Conservation (phyloP, 2,113 vertebrate species). For the Hippocampus comes region DNA sequence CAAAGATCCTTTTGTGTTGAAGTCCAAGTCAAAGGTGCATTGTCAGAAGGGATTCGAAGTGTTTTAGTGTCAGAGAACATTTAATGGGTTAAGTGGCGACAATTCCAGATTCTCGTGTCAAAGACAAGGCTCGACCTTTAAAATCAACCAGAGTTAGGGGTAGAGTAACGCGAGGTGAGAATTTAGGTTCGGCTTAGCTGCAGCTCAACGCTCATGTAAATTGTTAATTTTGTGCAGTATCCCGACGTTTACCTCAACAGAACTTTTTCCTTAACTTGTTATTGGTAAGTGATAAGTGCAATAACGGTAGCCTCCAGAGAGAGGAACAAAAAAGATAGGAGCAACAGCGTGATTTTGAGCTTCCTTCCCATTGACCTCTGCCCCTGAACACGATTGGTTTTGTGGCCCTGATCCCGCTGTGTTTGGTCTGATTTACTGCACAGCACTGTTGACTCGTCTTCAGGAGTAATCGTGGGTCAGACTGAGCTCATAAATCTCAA, state of each 20-base stretch:
- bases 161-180: not conserved
- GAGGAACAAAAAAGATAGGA: not conserved
- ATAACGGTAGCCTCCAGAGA: slow-evolving; percentile 2
- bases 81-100: too few relatives aligned
- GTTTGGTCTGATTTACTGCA: slow-evolving; percentile 8
- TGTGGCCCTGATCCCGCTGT: slow-evolving; percentile 1
- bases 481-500: slow-evolving; percentile 3
- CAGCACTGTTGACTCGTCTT: slow-evolving; percentile 1
- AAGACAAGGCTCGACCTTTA: not conserved
- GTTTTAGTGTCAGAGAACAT: too few relatives aligned
- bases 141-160: not conserved
- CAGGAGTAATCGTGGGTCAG: slow-evolving; percentile 11
- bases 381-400: slow-evolving; percentile 8
- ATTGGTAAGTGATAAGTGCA: not conserved
- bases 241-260: not conserved
- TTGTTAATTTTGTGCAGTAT: not conserved
- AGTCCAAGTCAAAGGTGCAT: too few relatives aligned
- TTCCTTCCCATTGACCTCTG: slow-evolving; percentile 11
- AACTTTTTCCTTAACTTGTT: not conserved
- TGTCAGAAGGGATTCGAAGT: too few relatives aligned
- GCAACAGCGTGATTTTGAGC: not conserved
- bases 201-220: not conserved
- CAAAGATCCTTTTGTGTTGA: not conserved
- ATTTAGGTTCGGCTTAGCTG: not conserved
- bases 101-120: too few relatives aligned